Evolutionary conservation across 2,888 invertebrate genomes (phyloP).

Genomic region (Acleris cristana): DNA sequence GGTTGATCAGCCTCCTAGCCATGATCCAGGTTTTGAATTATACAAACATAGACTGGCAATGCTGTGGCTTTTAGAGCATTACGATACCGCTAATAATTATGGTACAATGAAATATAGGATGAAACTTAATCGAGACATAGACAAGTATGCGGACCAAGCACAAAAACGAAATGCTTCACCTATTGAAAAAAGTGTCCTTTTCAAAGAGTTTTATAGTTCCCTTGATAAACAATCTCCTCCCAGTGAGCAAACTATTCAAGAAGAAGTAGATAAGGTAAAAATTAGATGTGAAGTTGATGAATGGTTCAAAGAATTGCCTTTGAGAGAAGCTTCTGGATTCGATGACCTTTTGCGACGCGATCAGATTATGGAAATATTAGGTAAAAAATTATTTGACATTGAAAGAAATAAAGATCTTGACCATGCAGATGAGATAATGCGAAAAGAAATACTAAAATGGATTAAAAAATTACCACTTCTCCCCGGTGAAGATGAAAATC

Average conservation of each 20-base stretch:
- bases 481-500: slow-evolving; percentile 44
- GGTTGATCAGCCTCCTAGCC: slow-evolving; percentile 39
- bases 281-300: slow-evolving; percentile 60
- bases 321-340: slow-evolving; percentile 46
- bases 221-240: slow-evolving; percentile 62
- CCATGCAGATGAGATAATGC: slow-evolving; percentile 49
- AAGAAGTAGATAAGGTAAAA: slow-evolving; percentile 65
- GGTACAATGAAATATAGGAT: slow-evolving; percentile 57
- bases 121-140: slow-evolving; percentile 52
- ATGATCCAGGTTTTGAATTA: slow-evolving; percentile 62
- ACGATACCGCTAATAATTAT: slow-evolving; percentile 58
- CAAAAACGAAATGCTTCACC: slow-evolving; percentile 54
- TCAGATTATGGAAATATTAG: slow-evolving; percentile 55
- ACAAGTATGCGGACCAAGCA: slow-evolving; percentile 55
- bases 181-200: slow-evolving; percentile 56
- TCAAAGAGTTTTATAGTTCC: slow-evolving; percentile 58
- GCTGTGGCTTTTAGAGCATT: slow-evolving; percentile 65
- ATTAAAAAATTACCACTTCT: slow-evolving; percentile 56
- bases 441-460: slow-evolving; percentile 60
- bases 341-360: slow-evolving; percentile 55
- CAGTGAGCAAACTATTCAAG: slow-evolving; percentile 49
- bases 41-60: slow-evolving; percentile 62
- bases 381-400: slow-evolving; percentile 59
- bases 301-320: slow-evolving; percentile 62
- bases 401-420: slow-evolving; percentile 49